A percentile compares a stretch with the other conserved stretches of the same genome.
Conservation (phyloP, 2,113 vertebrate genomes). For the Eudyptes chrysolophus region DNA sequence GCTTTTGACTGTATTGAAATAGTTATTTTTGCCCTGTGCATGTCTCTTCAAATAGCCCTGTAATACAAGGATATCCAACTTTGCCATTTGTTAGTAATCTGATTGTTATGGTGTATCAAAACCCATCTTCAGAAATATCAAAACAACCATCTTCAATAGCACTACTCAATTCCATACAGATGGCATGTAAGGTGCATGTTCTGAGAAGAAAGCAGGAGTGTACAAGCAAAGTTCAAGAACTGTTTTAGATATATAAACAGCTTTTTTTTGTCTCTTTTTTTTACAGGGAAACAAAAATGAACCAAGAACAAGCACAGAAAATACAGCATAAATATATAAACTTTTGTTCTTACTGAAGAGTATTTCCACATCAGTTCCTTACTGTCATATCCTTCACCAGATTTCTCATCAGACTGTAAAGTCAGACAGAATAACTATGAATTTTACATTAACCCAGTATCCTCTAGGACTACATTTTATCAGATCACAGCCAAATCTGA, state of each 20-base stretch:
- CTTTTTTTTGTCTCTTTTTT: neutral
- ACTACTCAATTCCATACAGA: neutral
- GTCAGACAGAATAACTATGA: neutral
- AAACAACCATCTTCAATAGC: neutral
- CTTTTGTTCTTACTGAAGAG: neutral
- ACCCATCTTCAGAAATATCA: neutral
- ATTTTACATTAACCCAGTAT: neutral
- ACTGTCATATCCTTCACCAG: neutral
- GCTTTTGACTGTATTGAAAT: neutral
- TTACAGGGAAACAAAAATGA: neutral
- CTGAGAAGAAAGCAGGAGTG: neutral
- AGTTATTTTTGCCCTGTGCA: neutral
- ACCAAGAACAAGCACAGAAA: neutral
- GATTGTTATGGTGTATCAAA: neutral
- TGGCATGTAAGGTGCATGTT: neutral
- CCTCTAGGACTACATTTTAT: neutral
- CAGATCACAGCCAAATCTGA: neutral
- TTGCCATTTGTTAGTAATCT: neutral
- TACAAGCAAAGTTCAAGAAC: neutral
- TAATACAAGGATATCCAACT: neutral
- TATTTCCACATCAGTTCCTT: neutral
- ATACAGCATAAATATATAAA: neutral
- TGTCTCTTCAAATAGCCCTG: neutral
- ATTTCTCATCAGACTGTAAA: constrained; percentile 8
- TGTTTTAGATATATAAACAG: neutral